Evolutionary conservation across 2,888 invertebrate genomes (phyloP).

Genomic region (Macaria notata): DNA sequence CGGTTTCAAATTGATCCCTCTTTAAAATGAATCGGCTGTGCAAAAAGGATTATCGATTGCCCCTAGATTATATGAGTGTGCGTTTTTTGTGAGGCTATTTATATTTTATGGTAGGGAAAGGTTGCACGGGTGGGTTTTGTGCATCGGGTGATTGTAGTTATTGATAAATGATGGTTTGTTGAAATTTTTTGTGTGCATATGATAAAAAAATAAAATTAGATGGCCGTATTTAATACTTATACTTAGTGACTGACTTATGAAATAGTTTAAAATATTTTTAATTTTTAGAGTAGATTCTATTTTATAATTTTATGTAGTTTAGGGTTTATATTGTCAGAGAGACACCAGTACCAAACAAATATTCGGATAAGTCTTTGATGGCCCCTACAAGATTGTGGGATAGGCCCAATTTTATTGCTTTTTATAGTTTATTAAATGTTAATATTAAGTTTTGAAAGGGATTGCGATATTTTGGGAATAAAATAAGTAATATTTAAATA

Average conservation of each 20-base stretch:
- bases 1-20: not conserved
- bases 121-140: slow-evolving; percentile 7
- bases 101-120: slow-evolving; percentile 32
- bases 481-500: no score
- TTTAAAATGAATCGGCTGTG: slow-evolving; percentile 9
- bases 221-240: slow-evolving; percentile 51
- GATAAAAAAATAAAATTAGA: slow-evolving; percentile 31
- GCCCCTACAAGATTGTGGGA: slow-evolving; percentile 20
- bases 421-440: not conserved
- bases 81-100: slow-evolving; percentile 20
- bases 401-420: slow-evolving; percentile 11
- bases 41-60: slow-evolving; percentile 8
- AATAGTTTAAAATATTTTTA: slow-evolving; percentile 27
- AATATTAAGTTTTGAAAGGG: slow-evolving; percentile 8
- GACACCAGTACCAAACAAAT: slow-evolving; percentile 74
- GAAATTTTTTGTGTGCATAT: slow-evolving; percentile 28
- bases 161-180: slow-evolving; percentile 12
- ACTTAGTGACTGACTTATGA: slow-evolving; percentile 38
- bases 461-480: slow-evolving; percentile 3
- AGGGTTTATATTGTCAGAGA: slow-evolving; percentile 41
- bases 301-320: slow-evolving; percentile 29
- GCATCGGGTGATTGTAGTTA: slow-evolving; percentile 5
- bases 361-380: slow-evolving; percentile 49
- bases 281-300: not conserved
- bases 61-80: no score